Base-by-base conservation (phyloP, 2,797 vertebrate species). In the Rallus crepitans region DNA sequence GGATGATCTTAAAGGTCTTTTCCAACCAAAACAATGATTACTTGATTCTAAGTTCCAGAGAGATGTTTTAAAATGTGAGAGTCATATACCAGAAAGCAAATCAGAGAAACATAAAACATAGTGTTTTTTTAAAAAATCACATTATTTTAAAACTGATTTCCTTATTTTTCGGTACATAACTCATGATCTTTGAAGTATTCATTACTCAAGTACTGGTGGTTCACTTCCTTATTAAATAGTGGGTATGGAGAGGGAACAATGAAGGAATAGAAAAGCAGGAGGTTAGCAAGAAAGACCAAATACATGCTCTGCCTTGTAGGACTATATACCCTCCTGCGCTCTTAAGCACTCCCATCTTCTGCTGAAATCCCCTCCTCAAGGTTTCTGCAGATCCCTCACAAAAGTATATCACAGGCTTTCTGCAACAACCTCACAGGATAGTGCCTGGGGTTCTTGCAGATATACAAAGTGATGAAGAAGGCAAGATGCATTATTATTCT, bases 101-200 rank as follows among this genome's bases (percentile, higher is more conserved):
- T 31, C 11, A 65, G 5, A 52, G n/a, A 57, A 90, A 40, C 0
- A 35, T 23, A 35, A 76, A 60, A 18, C 1, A 39, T 3, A 24
- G 0, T 0, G 6, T 30, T 47, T 57, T 47, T 25, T 9, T 8
- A 7, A 1, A 9, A 45, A 35, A 85, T 77, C 7, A 8, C 12
- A 35, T 71, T 84, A 63, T 59, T 91, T 87, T 71, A 69, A 84
- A 84, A 23, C 11, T 0, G 0, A 60, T 42, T 10, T 72, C 28
- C 6, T n/a, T 31, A 53, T 52, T 71, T 84, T 89, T 64, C 89
- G 35, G 17, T 18, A 64, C 7, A 18, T 48, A 64, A 31, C 10
- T 68, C 5, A 50, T 25, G 25, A 45, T 37, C 20, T 75, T 80
- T 70, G 37, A 79, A 91, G 59, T 52, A 61, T 21, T 40, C 15